phyloP scores from a whole-genome alignment of 2,888 invertebrate species.

The Leucania comma region DNA sequence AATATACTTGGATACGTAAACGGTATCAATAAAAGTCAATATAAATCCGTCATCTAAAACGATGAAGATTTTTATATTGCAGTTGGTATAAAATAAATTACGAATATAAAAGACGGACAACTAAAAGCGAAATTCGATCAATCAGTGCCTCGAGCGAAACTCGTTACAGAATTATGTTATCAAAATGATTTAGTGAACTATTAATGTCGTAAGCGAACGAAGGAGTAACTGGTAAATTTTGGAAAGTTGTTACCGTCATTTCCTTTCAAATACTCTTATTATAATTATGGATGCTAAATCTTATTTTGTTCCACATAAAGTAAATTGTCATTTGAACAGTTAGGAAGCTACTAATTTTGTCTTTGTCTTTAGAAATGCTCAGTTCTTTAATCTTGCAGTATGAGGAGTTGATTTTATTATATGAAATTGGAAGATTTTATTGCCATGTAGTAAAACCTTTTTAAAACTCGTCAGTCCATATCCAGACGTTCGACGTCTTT shows the following conservation, averaged over 20 bases:
- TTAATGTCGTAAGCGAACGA: slow-evolving; percentile 64
- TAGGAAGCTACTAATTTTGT: too few species aligned
- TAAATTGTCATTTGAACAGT: neutral
- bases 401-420: neutral
- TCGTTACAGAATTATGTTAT: slow-evolving; percentile 62
- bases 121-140: slow-evolving; percentile 67
- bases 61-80: slow-evolving; percentile 57
- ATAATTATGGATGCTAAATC: slow-evolving; percentile 22
- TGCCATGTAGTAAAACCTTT: neutral
- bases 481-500: neutral
- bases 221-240: slow-evolving; percentile 72
- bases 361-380: slow-evolving; percentile 5
- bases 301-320: slow-evolving; percentile 31
- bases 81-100: slow-evolving; percentile 60
- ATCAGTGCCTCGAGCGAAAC: slow-evolving; percentile 61
- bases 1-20: slow-evolving; percentile 55
- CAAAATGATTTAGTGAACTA: slow-evolving; percentile 60
- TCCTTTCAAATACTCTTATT: slow-evolving; percentile 42
- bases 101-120: slow-evolving; percentile 61
- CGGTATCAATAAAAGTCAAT: slow-evolving; percentile 63
- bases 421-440: neutral
- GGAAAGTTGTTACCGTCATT: slow-evolving; percentile 72
- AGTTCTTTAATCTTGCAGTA: neutral
- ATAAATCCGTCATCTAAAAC: slow-evolving; percentile 60
- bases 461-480: neutral